phyloP scores from a whole-genome alignment of 2,113 vertebrate species.

The Collichthys lucidus region DNA sequence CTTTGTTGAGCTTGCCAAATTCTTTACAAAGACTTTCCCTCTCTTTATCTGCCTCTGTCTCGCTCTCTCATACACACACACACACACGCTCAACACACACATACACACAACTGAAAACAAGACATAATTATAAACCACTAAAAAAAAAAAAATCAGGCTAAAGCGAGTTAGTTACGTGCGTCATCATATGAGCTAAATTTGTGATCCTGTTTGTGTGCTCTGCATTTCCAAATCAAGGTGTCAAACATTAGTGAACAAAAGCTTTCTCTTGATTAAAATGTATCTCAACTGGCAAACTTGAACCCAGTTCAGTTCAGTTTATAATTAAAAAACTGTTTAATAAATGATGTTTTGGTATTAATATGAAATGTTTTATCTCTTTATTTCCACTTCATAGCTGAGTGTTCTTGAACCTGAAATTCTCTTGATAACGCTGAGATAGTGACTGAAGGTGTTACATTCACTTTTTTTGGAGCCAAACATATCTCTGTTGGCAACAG shows the following conservation, averaged over 20 bases:
- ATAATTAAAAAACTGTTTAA: constrained; percentile 3
- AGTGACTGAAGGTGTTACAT: neutral
- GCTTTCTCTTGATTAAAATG: neutral
- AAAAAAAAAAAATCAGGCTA: constrained; percentile 21
- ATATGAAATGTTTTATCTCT: neutral
- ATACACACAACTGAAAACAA: constrained; percentile 21
- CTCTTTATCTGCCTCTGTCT: constrained; percentile 67
- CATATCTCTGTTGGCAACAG: constrained; percentile 1
- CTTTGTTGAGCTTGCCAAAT: constrained; percentile 79
- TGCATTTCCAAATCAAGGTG: constrained; percentile 12
- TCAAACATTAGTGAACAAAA: neutral
- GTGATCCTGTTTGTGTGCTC: constrained; percentile 6
- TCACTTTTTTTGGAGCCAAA: constrained; percentile 11
- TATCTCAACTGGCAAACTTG: neutral
- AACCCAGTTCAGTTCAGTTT: neutral
- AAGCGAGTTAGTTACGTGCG: constrained; percentile 14
- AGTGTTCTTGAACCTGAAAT: neutral
- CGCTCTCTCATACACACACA: constrained; percentile 30
- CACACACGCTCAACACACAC: constrained; percentile 20
- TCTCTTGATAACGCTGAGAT: neutral
- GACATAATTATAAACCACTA: constrained; percentile 38
- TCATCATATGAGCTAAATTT: constrained; percentile 4
- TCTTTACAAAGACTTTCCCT: constrained; percentile 77
- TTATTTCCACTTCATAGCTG: constrained; percentile 8
- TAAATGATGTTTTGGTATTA: neutral